These are phyloP conservation scores for Smutsia temminckii DNA, from an alignment of 2,797 vertebrate genomes.

Conservation along the genomic window DNA sequence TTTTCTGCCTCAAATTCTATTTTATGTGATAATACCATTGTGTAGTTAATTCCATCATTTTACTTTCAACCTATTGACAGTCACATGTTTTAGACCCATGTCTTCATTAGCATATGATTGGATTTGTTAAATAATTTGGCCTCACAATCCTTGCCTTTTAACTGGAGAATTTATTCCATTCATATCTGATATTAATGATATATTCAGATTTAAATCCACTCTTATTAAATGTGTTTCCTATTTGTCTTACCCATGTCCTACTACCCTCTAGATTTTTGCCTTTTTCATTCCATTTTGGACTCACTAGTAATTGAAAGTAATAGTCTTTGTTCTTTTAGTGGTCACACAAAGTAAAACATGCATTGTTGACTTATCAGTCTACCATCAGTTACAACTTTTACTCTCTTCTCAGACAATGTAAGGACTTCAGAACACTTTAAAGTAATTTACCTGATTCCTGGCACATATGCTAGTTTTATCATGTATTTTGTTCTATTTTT, in stretches of 20 bases:
- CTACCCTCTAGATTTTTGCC: neutral
- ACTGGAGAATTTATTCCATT: neutral
- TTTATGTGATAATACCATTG: neutral
- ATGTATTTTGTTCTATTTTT: neutral
- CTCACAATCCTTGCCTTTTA: neutral
- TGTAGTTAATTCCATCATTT: neutral
- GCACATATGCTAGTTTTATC: no score
- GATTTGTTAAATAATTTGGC: neutral
- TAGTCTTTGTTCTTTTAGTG: neutral
- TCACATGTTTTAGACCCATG: neutral
- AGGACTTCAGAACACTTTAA: neutral
- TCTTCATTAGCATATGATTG: neutral
- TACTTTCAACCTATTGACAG: neutral
- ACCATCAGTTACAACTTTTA: accelerated
- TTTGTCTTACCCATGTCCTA: neutral
- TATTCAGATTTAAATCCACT: neutral
- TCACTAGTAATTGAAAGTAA: neutral
- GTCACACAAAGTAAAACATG: neutral
- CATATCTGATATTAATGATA: neutral
- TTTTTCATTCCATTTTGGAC: neutral
- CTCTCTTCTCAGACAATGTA: neutral
- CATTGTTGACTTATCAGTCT: neutral
- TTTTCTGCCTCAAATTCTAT: neutral
- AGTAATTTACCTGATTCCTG: neutral
- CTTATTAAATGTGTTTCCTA: neutral